These are phyloP conservation scores for Epizoanthus stellaris DNA, from an alignment of 92 coral and sea anemone genomes.

Conservation along the genomic window DNA sequence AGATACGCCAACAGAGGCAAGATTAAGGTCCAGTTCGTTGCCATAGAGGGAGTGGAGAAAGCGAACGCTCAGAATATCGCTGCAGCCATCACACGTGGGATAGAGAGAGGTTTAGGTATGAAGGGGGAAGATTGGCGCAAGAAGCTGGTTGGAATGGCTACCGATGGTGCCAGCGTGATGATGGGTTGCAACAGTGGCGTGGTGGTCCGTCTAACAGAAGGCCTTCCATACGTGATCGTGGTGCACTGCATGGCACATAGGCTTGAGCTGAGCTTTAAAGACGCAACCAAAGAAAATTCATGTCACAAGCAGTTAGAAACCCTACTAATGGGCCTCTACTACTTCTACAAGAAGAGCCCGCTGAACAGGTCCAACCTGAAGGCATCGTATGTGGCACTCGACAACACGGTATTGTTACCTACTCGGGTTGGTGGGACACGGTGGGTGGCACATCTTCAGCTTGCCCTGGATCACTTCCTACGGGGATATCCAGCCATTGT, in stretches of 20 bases:
- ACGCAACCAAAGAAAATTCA: slow-evolving; percentile 17
- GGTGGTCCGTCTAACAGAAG: slow-evolving; percentile 15
- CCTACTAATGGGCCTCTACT: slow-evolving; percentile 22
- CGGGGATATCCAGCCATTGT: slow-evolving; percentile 40
- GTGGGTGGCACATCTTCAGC: slow-evolving; percentile 40
- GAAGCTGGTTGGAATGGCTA: slow-evolving; percentile 31
- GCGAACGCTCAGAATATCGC: background rate
- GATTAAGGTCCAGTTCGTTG: slow-evolving; percentile 45
- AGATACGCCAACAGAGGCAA: slow-evolving; percentile 46
- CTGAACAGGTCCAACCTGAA: slow-evolving; percentile 41
- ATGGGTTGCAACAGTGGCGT: slow-evolving; percentile 11
- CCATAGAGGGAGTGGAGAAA: slow-evolving; percentile 13
- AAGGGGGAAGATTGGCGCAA: slow-evolving; percentile 19
- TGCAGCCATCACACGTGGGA: slow-evolving; percentile 8
- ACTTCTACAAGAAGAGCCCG: slow-evolving; percentile 32
- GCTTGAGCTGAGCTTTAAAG: slow-evolving; percentile 38
- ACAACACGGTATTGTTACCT: slow-evolving; percentile 27
- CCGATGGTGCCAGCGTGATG: slow-evolving; percentile 29
- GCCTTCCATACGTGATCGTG: slow-evolving; percentile 31
- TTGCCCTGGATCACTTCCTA: slow-evolving; percentile 38
- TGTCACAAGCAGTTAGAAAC: slow-evolving; percentile 26
- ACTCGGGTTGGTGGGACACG: slow-evolving; percentile 49
- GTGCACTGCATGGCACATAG: slow-evolving; percentile 50
- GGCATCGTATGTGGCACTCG: slow-evolving; percentile 32
- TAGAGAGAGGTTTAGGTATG: slow-evolving; percentile 16